phyloP scores from a whole-genome alignment of 2,888 invertebrate genomes.

The Brenthis daphne region DNA sequence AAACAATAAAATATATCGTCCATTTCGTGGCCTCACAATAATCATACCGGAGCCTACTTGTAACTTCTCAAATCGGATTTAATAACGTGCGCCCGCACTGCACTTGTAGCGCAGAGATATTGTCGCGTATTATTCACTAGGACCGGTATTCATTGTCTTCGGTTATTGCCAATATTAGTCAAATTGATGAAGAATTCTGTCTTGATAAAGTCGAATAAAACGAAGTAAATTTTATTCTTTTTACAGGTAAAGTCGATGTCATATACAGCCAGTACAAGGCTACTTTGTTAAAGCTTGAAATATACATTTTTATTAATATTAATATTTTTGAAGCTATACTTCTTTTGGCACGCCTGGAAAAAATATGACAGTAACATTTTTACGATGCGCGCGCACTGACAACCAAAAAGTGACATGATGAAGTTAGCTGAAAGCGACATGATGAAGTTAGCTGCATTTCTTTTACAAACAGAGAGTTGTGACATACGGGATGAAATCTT shows the following conservation, averaged over 20 bases:
- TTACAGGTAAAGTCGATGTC: not conserved
- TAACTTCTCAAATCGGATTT: slow-evolving; percentile 30
- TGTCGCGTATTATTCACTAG: slow-evolving; percentile 21
- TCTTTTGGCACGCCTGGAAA: too few relatives aligned
- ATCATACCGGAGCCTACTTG: slow-evolving; percentile 31
- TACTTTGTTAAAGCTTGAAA: too few relatives aligned
- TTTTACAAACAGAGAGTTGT: too few relatives aligned
- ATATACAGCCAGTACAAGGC: too few relatives aligned
- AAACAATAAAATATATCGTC: not conserved
- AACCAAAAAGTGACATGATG: too few relatives aligned
- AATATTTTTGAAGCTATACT: too few relatives aligned
- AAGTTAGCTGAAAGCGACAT: too few relatives aligned
- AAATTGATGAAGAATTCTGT: slow-evolving; percentile 2
- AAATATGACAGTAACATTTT: too few relatives aligned
- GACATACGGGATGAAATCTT: too few relatives aligned
- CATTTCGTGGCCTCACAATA: slow-evolving; percentile 23
- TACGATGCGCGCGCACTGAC: too few relatives aligned
- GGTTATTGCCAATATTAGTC: slow-evolving; percentile 14
- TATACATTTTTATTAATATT: too few relatives aligned
- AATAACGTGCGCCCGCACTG: slow-evolving; percentile 19
- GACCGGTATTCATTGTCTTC: slow-evolving; percentile 19
- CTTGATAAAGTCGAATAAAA: not conserved
- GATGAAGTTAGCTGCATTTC: too few relatives aligned
- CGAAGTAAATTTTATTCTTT: not conserved
- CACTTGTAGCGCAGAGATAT: slow-evolving; percentile 22